These are phyloP conservation scores for Lutjanus campechanus DNA, from an alignment of 2,797 vertebrate genomes.

Conservation along the genomic window DNA sequence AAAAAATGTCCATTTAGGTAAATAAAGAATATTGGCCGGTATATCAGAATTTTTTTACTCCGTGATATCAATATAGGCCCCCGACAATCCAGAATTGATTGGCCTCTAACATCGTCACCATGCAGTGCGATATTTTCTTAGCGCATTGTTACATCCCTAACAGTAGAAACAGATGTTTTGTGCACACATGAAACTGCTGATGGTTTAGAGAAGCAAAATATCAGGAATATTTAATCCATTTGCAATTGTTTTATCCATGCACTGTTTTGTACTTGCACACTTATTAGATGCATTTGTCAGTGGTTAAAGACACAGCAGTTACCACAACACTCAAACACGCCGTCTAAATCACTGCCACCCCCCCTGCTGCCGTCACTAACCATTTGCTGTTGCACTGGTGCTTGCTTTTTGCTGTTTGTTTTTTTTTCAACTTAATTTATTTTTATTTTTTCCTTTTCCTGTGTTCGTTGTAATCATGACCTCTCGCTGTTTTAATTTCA, in stretches of 20 bases:
- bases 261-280: constrained; percentile 6
- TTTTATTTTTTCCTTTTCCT: constrained; percentile 51
- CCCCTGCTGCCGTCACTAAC: constrained; percentile 74
- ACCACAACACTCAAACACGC: constrained; percentile 39
- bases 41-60: too few relatives aligned
- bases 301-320: constrained; percentile 24
- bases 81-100: too few relatives aligned
- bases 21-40: too few relatives aligned
- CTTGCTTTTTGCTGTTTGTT: constrained; percentile 68
- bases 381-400: constrained; percentile 79
- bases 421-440: constrained; percentile 13
- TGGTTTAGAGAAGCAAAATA: background rate
- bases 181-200: too few relatives aligned
- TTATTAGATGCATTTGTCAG: constrained; percentile 18
- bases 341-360: constrained; percentile 50
- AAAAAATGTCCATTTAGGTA: too few relatives aligned
- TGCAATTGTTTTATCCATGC: background rate
- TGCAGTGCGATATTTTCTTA: too few relatives aligned
- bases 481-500: constrained; percentile 89
- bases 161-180: background rate
- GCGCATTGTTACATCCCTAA: too few relatives aligned
- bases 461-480: constrained; percentile 87
- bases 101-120: too few relatives aligned
- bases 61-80: too few relatives aligned
- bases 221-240: background rate